Conservation (phyloP, 2,797 vertebrate species). For the Myripristis jacobus region DNA sequence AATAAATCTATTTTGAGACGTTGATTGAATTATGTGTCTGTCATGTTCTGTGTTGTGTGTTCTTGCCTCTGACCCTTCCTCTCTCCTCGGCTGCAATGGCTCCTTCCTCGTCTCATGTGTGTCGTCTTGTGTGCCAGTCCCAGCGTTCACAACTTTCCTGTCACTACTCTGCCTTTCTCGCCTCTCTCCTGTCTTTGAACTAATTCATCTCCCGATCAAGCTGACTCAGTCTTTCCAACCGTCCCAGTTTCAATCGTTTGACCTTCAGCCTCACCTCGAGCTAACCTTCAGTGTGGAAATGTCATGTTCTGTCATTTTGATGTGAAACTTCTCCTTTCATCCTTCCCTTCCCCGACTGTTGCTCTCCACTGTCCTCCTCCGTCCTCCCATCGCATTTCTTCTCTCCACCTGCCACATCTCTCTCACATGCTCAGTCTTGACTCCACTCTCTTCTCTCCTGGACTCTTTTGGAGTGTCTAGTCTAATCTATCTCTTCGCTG, state of each 20-base stretch:
- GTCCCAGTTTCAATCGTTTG: slow-evolving; percentile 21
- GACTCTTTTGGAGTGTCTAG: background rate
- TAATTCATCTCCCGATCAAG: slow-evolving; percentile 17
- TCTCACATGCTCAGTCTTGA: slow-evolving; percentile 7
- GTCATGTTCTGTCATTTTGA: background rate
- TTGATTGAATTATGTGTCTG: slow-evolving; percentile 68
- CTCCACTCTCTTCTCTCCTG: background rate
- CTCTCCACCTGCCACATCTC: background rate
- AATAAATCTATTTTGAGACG: slow-evolving; percentile 69
- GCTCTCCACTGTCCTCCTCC: background rate
- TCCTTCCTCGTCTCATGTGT: slow-evolving; percentile 19
- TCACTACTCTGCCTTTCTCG: too few species aligned
- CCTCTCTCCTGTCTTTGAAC: slow-evolving; percentile 11
- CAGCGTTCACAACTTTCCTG: slow-evolving; percentile 32
- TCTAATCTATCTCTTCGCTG: slow-evolving; percentile 31
- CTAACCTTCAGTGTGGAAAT: background rate
- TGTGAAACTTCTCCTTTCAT: too few species aligned
- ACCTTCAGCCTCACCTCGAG: slow-evolving; percentile 62
- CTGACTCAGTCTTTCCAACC: background rate
- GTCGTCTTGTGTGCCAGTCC: background rate
- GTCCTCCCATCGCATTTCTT: background rate
- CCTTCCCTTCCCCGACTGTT: too few species aligned
- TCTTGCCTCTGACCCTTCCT: slow-evolving; percentile 60
- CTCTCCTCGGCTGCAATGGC: slow-evolving; percentile 25
- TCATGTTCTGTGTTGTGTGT: slow-evolving; percentile 45